A percentile compares a stretch with the other conserved stretches of the same genome.
Conservation (phyloP, 1,140 invertebrate genomes). For the Drosophila sulfurigaster region DNA sequence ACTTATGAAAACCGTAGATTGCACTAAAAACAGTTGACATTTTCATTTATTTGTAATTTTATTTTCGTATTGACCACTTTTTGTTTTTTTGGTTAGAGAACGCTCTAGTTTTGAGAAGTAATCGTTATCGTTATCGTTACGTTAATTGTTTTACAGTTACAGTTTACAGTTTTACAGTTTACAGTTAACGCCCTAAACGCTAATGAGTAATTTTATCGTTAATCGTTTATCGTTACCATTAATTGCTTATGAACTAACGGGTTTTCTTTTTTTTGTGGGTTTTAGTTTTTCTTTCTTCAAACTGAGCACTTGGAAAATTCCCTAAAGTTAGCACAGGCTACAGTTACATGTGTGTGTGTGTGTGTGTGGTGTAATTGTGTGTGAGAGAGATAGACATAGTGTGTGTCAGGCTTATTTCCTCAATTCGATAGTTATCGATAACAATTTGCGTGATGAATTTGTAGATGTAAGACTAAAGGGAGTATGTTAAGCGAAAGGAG, state of each 20-base stretch:
- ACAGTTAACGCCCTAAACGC: conserved; percentile 23
- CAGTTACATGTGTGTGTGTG: conserved; percentile 7
- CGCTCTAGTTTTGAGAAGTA: conserved; percentile 50
- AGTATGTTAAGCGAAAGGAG: no score
- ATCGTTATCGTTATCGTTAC: conserved; percentile 26
- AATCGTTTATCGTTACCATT: conserved; percentile 42
- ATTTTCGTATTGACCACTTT: neutral
- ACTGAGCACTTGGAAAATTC: conserved; percentile 67
- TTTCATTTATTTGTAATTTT: conserved; percentile 36
- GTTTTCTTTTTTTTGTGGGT: neutral
- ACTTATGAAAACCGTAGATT: conserved; percentile 83
- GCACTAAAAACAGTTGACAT: conserved; percentile 79
- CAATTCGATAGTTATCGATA: conserved; percentile 7
- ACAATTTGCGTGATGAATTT: neutral
- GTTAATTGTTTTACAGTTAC: conserved; percentile 53
- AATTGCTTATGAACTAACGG: conserved; percentile 40
- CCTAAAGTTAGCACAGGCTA: conserved; percentile 58
- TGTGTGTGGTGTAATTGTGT: conserved; percentile 11
- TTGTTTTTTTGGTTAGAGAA: conserved; percentile 38
- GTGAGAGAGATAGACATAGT: neutral
- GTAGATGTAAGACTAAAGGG: no score
- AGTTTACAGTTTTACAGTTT: conserved; percentile 37
- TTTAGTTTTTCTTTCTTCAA: conserved; percentile 35
- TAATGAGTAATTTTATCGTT: conserved; percentile 35
- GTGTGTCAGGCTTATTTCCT: neutral